Conservation (phyloP, 2,888 invertebrate species). For the Diplazon laetatorius region DNA sequence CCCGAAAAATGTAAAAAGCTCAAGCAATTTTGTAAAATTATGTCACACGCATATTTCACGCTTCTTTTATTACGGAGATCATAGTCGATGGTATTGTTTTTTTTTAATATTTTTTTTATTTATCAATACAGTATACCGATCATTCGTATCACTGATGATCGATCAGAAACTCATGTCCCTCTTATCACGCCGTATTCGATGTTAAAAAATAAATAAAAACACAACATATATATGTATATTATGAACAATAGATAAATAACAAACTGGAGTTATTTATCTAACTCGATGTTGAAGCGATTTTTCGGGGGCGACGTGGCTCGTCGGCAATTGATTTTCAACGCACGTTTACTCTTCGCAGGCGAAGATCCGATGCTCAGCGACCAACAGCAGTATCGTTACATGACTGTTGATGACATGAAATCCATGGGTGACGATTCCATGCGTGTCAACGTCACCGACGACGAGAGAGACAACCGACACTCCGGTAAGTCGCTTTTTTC, state of each 20-base stretch:
- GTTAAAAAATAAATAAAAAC: slow-evolving; percentile 24
- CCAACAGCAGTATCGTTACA: slow-evolving; percentile 93
- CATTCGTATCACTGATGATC: slow-evolving; percentile 48
- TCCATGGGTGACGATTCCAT: slow-evolving; percentile 96
- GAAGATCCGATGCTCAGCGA: slow-evolving; percentile 96
- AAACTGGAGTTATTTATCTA: too few species aligned
- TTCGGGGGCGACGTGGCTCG: too few species aligned
- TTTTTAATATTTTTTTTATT: slow-evolving; percentile 36
- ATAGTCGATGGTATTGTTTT: slow-evolving; percentile 34
- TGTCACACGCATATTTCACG: background rate
- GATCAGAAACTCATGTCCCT: slow-evolving; percentile 49
- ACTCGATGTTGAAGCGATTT: too few species aligned
- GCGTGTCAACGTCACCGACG: slow-evolving; percentile 96
- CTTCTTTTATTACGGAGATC: slow-evolving; percentile 30
- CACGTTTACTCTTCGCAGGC: slow-evolving; percentile 84
- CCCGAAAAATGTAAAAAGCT: background rate
- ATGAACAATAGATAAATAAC: background rate
- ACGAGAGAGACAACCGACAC: slow-evolving; percentile 89
- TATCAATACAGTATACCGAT: slow-evolving; percentile 59
- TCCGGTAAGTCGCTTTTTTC: slow-evolving; percentile 70
- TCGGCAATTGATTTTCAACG: background rate
- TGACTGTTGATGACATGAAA: slow-evolving; percentile 98
- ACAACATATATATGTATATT: background rate
- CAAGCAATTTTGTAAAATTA: too few species aligned
- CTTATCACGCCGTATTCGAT: slow-evolving; percentile 39